phyloP scores from a whole-genome alignment of 2,113 vertebrate species.

The Paraplagusia blochii region DNA sequence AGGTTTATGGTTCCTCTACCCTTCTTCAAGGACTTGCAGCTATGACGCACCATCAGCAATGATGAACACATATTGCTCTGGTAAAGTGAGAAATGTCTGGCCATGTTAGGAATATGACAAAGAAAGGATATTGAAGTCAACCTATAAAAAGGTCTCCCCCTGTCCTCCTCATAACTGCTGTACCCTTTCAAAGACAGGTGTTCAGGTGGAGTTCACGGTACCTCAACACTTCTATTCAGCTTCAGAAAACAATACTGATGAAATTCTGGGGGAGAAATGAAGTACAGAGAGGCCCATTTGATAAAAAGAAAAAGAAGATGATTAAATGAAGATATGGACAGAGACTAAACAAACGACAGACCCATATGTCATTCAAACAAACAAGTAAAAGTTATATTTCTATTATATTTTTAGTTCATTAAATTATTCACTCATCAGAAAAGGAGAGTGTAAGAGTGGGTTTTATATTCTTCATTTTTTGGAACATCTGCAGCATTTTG shows the following conservation, averaged over 20 bases:
- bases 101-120: constrained; percentile 32
- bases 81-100: constrained; percentile 28
- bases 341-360: too few species aligned
- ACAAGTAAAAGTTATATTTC: too few species aligned
- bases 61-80: constrained; percentile 8
- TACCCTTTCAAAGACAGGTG: constrained; percentile 17
- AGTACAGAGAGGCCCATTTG: too few species aligned
- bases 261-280: too few species aligned
- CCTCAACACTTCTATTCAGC: neutral
- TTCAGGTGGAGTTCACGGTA: neutral
- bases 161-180: constrained; percentile 15
- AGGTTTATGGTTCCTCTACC: constrained; percentile 39
- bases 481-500: too few species aligned
- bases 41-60: neutral
- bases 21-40: constrained; percentile 58
- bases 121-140: constrained; percentile 9
- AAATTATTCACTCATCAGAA: too few species aligned
- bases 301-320: too few species aligned
- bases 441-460: neutral
- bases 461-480: too few species aligned
- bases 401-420: too few species aligned
- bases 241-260: too few species aligned
- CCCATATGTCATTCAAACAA: too few species aligned
- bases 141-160: neutral
- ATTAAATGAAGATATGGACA: too few species aligned